Evolutionary conservation across 1,140 invertebrate species (phyloP).

Genomic region (Drosophila ohnishii): DNA sequence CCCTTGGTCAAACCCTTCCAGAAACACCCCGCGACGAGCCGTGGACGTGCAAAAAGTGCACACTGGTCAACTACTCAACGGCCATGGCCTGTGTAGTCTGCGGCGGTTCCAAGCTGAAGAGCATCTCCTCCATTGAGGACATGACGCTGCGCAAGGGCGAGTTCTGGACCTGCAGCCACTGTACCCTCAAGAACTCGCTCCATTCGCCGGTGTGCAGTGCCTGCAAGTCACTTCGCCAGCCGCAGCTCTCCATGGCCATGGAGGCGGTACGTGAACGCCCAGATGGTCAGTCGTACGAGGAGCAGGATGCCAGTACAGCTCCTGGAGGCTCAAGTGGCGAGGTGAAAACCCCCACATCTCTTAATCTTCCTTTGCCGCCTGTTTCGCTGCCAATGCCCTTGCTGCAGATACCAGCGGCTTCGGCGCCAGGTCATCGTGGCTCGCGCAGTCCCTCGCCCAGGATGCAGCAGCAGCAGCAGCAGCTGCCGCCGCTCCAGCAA

Average conservation of each 20-base stretch:
- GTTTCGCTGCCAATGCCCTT: slow-evolving; percentile 24
- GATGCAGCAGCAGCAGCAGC: slow-evolving; percentile 8
- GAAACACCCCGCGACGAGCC: slow-evolving; percentile 81
- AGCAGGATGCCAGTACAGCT: slow-evolving; percentile 41
- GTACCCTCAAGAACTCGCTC: slow-evolving; percentile 93
- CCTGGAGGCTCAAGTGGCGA: neutral
- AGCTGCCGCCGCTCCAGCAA: slow-evolving; percentile 14
- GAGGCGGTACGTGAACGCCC: slow-evolving; percentile 64
- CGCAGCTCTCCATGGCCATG: slow-evolving; percentile 51
- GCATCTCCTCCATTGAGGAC: slow-evolving; percentile 86
- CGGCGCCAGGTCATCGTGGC: slow-evolving; percentile 40
- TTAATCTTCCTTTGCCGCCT: slow-evolving; percentile 21
- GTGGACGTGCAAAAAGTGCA: slow-evolving; percentile 95
- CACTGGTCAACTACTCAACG: slow-evolving; percentile 89
- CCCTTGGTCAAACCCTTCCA: neutral
- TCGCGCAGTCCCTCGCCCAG: slow-evolving; percentile 68
- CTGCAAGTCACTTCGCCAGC: slow-evolving; percentile 86
- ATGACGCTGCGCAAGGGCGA: slow-evolving; percentile 89
- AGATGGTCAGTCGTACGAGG: slow-evolving; percentile 67
- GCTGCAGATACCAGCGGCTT: slow-evolving; percentile 45
- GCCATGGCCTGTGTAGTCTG: slow-evolving; percentile 91
- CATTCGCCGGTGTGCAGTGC: slow-evolving; percentile 89
- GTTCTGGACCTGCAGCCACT: slow-evolving; percentile 90
- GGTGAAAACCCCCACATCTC: slow-evolving; percentile 12
- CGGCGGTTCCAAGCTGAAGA: slow-evolving; percentile 90